Evolutionary conservation across 2,113 vertebrate genomes (phyloP).

Genomic region (human): DNA sequence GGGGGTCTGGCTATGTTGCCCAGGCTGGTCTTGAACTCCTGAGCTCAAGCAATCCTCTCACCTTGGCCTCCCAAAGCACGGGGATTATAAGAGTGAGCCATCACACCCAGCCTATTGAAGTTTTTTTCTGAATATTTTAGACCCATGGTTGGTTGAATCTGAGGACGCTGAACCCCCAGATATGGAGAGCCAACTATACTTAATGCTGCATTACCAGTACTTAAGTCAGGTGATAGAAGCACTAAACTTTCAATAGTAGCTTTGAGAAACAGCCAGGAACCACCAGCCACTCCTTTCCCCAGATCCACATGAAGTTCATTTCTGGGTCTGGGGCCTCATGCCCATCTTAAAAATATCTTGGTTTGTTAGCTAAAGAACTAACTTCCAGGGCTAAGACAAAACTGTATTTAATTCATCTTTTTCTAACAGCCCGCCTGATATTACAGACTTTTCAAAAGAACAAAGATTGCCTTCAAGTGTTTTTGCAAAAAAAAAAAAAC

Average conservation of each 20-base stretch:
- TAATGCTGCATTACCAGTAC: neutral
- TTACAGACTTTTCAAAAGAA: neutral
- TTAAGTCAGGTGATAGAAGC: neutral
- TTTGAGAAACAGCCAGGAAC: neutral
- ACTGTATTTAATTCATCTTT: neutral
- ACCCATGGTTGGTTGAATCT: neutral
- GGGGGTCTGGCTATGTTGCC: too few species aligned
- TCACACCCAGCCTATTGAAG: too few species aligned
- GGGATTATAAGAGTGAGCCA: too few species aligned
- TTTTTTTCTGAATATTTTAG: neutral
- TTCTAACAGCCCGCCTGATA: neutral
- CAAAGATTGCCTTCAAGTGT: neutral
- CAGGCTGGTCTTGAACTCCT: too few species aligned
- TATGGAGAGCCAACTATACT: neutral
- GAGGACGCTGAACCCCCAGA: neutral
- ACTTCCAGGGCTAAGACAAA: neutral
- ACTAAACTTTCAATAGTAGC: neutral
- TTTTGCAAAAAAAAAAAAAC: neutral
- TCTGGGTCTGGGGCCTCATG: neutral
- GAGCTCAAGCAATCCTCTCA: too few species aligned
- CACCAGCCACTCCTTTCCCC: too few species aligned
- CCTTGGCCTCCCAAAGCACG: too few species aligned
- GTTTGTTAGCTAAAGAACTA: neutral
- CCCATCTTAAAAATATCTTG: neutral
- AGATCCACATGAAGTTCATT: neutral